Percentiles rank a stretch among this genome's conserved stretches.
Evolutionary conservation across 2,888 invertebrate species (phyloP).

Genomic region (Drosophila pegasa): DNA sequence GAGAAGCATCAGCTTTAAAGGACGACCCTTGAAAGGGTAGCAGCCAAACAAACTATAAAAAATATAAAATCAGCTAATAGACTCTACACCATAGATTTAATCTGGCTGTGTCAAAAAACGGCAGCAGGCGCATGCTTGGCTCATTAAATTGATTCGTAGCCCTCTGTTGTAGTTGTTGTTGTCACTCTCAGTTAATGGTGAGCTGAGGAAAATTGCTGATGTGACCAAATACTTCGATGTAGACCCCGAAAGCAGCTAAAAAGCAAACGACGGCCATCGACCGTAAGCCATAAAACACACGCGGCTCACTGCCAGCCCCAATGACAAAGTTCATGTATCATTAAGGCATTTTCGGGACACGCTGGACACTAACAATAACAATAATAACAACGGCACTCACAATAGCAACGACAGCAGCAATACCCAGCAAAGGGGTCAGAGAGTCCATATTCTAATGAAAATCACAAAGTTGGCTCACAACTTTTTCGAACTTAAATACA

Average conservation of each 20-base stretch:
- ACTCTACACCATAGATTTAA: slow-evolving; percentile 64
- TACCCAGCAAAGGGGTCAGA: slow-evolving; percentile 1
- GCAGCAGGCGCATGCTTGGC: slow-evolving; percentile 66
- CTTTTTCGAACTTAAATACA: background rate
- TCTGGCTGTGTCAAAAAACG: slow-evolving; percentile 51
- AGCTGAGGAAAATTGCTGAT: slow-evolving; percentile 64
- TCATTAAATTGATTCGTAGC: slow-evolving; percentile 66
- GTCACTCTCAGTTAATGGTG: slow-evolving; percentile 27
- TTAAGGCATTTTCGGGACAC: slow-evolving; percentile 59
- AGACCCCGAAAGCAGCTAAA: slow-evolving; percentile 40
- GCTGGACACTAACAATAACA: slow-evolving; percentile 45
- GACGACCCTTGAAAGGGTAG: slow-evolving; percentile 51
- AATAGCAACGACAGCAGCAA: slow-evolving; percentile 20
- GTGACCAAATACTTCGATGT: slow-evolving; percentile 34
- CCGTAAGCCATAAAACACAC: slow-evolving; percentile 76
- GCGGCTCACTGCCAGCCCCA: slow-evolving; percentile 65
- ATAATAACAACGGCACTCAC: slow-evolving; percentile 22
- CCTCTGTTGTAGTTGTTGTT: slow-evolving; percentile 10
- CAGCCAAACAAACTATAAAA: slow-evolving; percentile 18
- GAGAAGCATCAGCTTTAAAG: slow-evolving; percentile 44
- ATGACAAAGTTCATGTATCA: slow-evolving; percentile 75
- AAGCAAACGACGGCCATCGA: slow-evolving; percentile 62
- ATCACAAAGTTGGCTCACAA: background rate
- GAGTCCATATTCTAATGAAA: background rate
- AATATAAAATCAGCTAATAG: slow-evolving; percentile 71